These are phyloP conservation scores for Syrista parreyssii DNA, from an alignment of 2,888 invertebrate species.

Conservation along the genomic window DNA sequence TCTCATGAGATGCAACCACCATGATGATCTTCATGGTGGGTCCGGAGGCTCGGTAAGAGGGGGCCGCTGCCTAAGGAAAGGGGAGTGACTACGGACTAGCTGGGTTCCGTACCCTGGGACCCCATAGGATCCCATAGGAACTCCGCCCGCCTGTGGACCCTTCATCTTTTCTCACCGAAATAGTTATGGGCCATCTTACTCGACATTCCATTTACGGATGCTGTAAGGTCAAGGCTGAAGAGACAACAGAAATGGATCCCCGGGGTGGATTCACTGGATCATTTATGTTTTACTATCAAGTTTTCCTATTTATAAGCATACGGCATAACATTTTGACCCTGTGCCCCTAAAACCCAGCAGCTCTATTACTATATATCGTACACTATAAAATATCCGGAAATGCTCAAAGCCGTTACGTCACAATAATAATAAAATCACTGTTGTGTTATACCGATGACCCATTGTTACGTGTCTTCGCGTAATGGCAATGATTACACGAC, in stretches of 20 bases:
- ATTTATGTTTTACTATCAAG: neutral
- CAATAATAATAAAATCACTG: neutral
- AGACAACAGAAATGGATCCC: constrained; percentile 12
- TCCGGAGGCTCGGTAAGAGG: constrained; percentile 11
- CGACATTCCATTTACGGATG: constrained; percentile 38
- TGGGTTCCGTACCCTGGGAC: constrained; percentile 36
- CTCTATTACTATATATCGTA: neutral
- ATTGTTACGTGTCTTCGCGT: neutral
- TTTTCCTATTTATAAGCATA: neutral
- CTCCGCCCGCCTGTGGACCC: constrained; percentile 42
- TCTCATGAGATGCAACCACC: constrained; percentile 30
- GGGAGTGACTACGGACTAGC: constrained; percentile 49
- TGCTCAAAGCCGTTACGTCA: neutral
- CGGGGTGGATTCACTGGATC: neutral
- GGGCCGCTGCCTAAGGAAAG: constrained; percentile 36
- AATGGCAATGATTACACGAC: neutral
- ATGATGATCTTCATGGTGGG: constrained; percentile 47
- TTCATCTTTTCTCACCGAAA: constrained; percentile 29
- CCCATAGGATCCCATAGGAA: constrained; percentile 31
- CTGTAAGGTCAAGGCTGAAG: constrained; percentile 46
- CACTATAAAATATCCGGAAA: neutral
- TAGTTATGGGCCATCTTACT: constrained; percentile 28
- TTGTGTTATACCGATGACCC: neutral
- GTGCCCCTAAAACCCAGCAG: neutral
- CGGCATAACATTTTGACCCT: neutral